Base-by-base conservation (phyloP, 2,797 vertebrate species). In the Sebastes ruberrimus region DNA sequence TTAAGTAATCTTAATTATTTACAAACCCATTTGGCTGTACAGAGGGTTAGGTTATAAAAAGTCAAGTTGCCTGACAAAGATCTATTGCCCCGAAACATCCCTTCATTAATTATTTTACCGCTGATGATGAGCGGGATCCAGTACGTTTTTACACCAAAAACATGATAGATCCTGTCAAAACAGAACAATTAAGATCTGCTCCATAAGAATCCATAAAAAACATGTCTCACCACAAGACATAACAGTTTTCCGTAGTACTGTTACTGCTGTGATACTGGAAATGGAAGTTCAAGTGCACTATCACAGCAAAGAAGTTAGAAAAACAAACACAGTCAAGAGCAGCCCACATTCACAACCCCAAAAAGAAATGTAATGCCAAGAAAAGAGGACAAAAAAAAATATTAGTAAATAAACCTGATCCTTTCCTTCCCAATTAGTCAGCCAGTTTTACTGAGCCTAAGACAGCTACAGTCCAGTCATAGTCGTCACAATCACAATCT, bases 401-500 rank as follows among this genome's bases (percentile, higher is more conserved):
- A 38, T 25, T 10, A 53, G 38, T 6, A 55, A 64, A 66, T 73
- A 42, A 67, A 46, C 5, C 3, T 0, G 13, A 59, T 80, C 66
- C 13, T 59, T 74, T 75, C 16, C 42, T 61, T 5, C 20, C 9
- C 7, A 35, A 72, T 79, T 81, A 38, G 61, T 42, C 33, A 11
- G 49, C 42, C 56, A 78, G 52, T 68, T 83, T 81, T 27, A 63
- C 68, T 42, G 35, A 74, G 71, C 59, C 28, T 42, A 42, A 71
- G 56, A 80, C 71, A 49, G n/a, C 67, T 78, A 83, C 82, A 80
- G 57, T 71, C 42, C 64, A 73, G 74, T 87, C 83, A 87, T 27
- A 56, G 18, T 76, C 49, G 57, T 89, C 89, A 85, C 84, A 66
- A 52, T 83, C 75, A 79, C 76, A 83, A 33, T 83, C 69, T 52